Base-by-base conservation (phyloP, 2,113 vertebrate genomes). In the Pristiophorus japonicus region DNA sequence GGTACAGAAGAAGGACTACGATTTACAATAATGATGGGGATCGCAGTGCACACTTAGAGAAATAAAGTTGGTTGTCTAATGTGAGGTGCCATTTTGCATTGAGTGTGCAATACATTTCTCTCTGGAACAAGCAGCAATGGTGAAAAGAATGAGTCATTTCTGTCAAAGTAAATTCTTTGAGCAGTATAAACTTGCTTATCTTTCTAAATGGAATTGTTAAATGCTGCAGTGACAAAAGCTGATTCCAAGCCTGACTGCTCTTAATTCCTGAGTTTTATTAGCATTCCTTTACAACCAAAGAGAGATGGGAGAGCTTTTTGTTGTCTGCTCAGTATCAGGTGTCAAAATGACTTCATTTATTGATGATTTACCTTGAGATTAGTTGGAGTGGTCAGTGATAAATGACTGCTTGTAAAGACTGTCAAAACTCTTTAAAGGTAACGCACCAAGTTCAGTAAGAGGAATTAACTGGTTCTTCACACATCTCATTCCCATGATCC, bases 261-360 rank as follows among this genome's bases (percentile, higher is more conserved):
- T 51, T 94, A 94, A 94, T 94, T 94, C 92, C 66, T 70, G 93
- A 45, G 93, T 94, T 94, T 94, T 94, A 94, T 70, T 70, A 47
- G 42, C 93, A 94, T 94, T 94, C 93, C 93, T 70, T 70, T 30
- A 45, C 93, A 16, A 70, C 65, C 45, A 47, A 18, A 70, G 66
- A 73, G 45, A 94, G 42, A 94, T 73, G 93, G 93, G 93, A 70
- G 93, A 45, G 65, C 65, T 51, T 70, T 94, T 47, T 94, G 65
- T 94, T 92, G 93, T 51, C 93, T 94, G 93, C 93, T 94, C 66
- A 94, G 42, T 94, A 70, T 94, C 93, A 94, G 93, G 66, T 73
- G 93, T 70, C 66, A 94, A 70, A 94, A 45, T 94, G 93, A 94
- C 93, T 70, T 94, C 66, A 94, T 94, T 94, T 94, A 94, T 94